These are phyloP conservation scores for Siderastrea radians DNA, from an alignment of 92 coral and sea anemone species.

Conservation along the genomic window DNA sequence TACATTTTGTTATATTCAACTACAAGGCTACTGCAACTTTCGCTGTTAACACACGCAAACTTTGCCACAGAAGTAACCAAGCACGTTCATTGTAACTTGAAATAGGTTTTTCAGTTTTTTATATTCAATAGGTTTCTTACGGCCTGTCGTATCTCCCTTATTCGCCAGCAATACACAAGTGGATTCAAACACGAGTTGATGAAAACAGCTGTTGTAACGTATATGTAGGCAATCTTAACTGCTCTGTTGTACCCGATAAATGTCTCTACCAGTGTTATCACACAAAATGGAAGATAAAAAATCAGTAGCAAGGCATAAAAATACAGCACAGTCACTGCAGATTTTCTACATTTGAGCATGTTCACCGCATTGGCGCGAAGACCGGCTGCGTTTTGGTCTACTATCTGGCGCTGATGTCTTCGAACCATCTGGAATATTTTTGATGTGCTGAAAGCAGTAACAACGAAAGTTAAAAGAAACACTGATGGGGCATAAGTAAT, in stretches of 20 bases:
- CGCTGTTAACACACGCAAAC: not conserved
- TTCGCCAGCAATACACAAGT: conserved; percentile 38
- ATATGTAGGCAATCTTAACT: conserved; percentile 41
- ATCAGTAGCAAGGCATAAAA: conserved; percentile 25
- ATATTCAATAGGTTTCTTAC: not conserved
- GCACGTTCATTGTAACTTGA: no score
- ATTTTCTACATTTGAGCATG: conserved; percentile 2
- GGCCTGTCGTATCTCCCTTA: not conserved
- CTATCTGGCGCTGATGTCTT: conserved; percentile 28
- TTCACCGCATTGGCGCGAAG: not conserved
- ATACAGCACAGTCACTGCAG: conserved; percentile 51
- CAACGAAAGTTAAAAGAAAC: not conserved
- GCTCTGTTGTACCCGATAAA: conserved; percentile 8
- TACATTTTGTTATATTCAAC: no score
- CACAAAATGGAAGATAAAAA: conserved; percentile 38
- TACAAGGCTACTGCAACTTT: no score
- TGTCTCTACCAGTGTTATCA: not conserved
- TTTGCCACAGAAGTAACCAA: no score
- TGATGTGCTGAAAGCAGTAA: conserved; percentile 6
- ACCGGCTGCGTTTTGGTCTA: not conserved
- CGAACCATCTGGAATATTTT: conserved; percentile 39
- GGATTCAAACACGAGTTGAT: conserved; percentile 39
- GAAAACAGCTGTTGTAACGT: conserved; percentile 47
- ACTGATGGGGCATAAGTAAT: not conserved
- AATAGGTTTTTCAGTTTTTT: no score